phyloP scores from a whole-genome alignment of 2,797 vertebrate genomes.

The Heliangelus exortis region DNA sequence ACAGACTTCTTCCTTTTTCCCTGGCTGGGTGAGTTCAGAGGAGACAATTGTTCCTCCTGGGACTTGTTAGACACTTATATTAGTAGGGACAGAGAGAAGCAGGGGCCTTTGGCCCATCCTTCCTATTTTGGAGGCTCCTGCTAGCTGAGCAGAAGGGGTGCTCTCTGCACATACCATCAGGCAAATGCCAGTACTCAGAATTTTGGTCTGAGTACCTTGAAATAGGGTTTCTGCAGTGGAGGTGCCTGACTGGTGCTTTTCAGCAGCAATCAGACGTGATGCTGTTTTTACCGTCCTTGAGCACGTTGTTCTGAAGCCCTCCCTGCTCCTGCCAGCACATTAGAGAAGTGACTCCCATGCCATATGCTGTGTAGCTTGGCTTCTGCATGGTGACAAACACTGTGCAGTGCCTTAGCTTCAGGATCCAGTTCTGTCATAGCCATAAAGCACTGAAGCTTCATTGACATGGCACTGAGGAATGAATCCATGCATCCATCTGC shows the following conservation, averaged over 20 bases:
- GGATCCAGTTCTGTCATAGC: background rate
- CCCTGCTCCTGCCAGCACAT: background rate
- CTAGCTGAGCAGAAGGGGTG: background rate
- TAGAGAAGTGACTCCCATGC: accelerated
- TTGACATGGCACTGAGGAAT: background rate
- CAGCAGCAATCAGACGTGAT: accelerated
- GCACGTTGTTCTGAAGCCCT: background rate
- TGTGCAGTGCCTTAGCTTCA: background rate
- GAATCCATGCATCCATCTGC: background rate
- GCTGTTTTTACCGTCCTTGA: background rate
- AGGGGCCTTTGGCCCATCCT: background rate
- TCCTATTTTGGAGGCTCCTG: background rate
- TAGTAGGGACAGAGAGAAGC: background rate
- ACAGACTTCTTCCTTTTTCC: background rate
- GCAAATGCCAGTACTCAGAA: accelerated
- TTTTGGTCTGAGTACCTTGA: background rate
- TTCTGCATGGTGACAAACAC: background rate
- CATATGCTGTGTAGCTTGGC: background rate
- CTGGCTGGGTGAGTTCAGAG: background rate
- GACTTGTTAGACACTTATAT: background rate
- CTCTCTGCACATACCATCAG: background rate
- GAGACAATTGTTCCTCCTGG: background rate
- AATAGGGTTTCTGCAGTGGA: accelerated
- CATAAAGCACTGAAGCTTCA: background rate
- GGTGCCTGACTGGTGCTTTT: background rate